Evolutionary conservation across 1,140 invertebrate species (phyloP).

Genomic region (Eupristina koningsbergeri): DNA sequence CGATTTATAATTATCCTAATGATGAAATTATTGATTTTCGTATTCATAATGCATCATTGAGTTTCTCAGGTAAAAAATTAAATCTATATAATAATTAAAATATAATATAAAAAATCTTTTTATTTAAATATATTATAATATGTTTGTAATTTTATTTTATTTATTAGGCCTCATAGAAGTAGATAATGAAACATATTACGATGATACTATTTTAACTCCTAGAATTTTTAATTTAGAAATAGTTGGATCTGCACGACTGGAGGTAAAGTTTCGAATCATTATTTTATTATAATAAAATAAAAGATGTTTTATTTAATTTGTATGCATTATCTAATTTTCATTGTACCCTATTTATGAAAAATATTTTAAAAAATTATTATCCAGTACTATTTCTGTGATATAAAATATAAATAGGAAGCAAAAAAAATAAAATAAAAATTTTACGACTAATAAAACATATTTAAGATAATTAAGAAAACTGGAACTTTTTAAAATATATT

Average conservation of each 20-base stretch:
- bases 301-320: not conserved
- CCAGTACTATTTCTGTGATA: no score
- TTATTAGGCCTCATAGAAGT: not conserved
- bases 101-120: no score
- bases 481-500: no score
- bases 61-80: constrained; percentile 46
- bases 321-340: no score
- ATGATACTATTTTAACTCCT: not conserved
- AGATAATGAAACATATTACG: not conserved
- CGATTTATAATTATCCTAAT: constrained; percentile 36
- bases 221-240: constrained; percentile 21
- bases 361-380: no score
- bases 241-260: not conserved
- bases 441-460: no score
- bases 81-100: not conserved
- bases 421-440: no score
- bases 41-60: constrained; percentile 33
- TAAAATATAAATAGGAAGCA: no score
- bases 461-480: no score
- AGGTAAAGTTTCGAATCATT: constrained; percentile 10
- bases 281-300: constrained; percentile 2
- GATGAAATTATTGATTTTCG: constrained; percentile 41
- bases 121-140: not conserved
- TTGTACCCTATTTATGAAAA: no score
- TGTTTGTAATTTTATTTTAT: constrained; percentile 8